Percentiles rank a stretch among this genome's conserved stretches.
Evolutionary conservation across 2,797 vertebrate genomes (phyloP).

Genomic region (Melanotaenia maccullochi): DNA sequence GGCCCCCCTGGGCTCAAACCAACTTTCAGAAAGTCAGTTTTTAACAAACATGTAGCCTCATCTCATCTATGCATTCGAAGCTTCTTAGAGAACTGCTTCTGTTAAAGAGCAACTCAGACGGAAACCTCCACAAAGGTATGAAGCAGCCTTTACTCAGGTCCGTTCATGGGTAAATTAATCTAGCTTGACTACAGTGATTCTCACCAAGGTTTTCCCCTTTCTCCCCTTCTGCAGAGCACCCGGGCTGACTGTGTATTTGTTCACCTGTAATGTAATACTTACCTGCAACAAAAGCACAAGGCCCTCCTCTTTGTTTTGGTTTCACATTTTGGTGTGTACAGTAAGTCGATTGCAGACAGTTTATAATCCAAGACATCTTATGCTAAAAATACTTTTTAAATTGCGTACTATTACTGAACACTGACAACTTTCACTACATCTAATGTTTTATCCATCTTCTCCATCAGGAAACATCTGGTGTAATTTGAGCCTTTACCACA

Average conservation of each 20-base stretch:
- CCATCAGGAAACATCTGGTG: constrained; percentile 7
- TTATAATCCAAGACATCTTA: neutral
- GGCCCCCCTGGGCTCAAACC: too few species aligned
- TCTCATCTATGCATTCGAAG: too few species aligned
- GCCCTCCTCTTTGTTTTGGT: constrained; percentile 44
- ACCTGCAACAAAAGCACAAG: constrained; percentile 52
- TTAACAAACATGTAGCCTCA: too few species aligned
- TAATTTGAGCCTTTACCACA: constrained; percentile 46
- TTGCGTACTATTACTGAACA: too few species aligned
- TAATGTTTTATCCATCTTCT: constrained; percentile 25
- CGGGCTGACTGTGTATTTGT: constrained; percentile 54
- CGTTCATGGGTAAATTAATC: neutral
- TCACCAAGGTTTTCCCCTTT: constrained; percentile 18
- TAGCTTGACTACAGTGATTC: constrained; percentile 15
- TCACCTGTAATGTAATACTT: constrained; percentile 56
- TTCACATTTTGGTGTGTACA: constrained; percentile 10
- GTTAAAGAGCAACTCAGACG: too few species aligned
- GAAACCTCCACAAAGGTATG: too few species aligned
- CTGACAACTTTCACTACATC: neutral
- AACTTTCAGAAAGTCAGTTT: too few species aligned
- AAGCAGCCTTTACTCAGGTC: constrained; percentile 21
- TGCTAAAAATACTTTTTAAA: neutral
- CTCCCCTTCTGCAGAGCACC: constrained; percentile 31
- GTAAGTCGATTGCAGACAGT: neutral
- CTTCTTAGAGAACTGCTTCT: too few species aligned